Base-by-base conservation (phyloP, 1,140 invertebrate genomes). In the Drosophila rufa region DNA sequence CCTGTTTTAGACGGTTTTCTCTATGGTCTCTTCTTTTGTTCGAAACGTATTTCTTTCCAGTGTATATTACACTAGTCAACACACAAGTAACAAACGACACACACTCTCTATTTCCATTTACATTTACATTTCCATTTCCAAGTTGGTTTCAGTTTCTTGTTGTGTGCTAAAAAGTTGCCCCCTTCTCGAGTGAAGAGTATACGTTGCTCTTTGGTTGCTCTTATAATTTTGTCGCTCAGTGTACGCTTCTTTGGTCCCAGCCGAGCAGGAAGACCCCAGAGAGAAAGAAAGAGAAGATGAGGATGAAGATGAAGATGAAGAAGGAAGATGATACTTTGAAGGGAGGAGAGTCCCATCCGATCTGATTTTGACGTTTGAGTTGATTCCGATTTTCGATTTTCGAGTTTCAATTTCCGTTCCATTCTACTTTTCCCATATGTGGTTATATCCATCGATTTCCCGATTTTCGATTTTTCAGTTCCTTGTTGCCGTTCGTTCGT, bases 171-270 rank as follows among this genome's bases (percentile, higher is more conserved):
- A 73, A 50, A 22, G 27, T 43, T 45, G 57, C 8, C 55, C 55
- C 65, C 46, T 25, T 38, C 61, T 53, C 47, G n/a, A 67, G 30
- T 55, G 12, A 45, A 43, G 67, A 70, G 67, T 70, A 40, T 67
- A 8, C 14, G 30, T 55, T 55, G 61, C 62, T 43, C 67, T 56
- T 70, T 40, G 30, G 50, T 73, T 73, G 69, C 67, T 71, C 58
- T 75, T 75, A 75, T 75, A 27, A 75, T 77, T 80, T 84, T 40
- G 19, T 55, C 61, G 66, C 59, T 66, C 77, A 76, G 68, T 69
- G 69, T 75, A 73, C 46, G 69, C 69, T 73, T 73, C 36, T 73
- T 68, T 73, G 67, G 38, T 45, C 69, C 46, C 53, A 43, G 30
- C 30, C 22, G 27, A 69, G 66, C 22, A 70, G 53, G 53, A 48